Evolutionary conservation across 2,888 invertebrate species (phyloP), one percentile per base, ranked within the genome.

Genomic region (Monopis laevigella): DNA sequence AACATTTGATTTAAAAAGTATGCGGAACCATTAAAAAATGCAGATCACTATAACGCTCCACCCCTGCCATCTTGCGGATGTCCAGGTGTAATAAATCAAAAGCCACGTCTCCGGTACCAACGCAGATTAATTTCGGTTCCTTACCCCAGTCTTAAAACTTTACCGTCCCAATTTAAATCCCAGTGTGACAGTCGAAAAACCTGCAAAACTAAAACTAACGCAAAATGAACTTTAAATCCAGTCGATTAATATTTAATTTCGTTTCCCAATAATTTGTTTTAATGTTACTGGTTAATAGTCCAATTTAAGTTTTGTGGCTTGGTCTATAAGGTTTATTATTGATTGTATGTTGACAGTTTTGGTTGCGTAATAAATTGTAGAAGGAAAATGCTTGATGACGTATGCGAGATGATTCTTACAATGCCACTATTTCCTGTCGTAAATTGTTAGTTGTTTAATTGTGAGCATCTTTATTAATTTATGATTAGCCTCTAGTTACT

Each of bases 61-160:
- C 29, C n/a, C 29, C 12, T n/a, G 29, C 4, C 19, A 36, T 36
- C 36, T 36, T 5, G 19, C 36, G 49, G 51, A 52, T 49, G 49
- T 49, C 51, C 54, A 54, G 54, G 52, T 54, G 55, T 48, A 49
- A 55, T 55, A 53, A 57, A 55, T 55, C 55, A 53, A 47, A 34
- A 11, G 12, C 42, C 45, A 43, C 43, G 39, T 44, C 28, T 41
- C 44, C 44, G 35, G 39, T 12, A 38, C 42, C n/a, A n/a, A 41
- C 19, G 42, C 40, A 42, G 45, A 48, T 40, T 48, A 49, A 47
- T 51, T 48, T 45, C 47, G 46, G 48, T 47, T 44, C 13, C 42
- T 44, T 43, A 39, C 27, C 45, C 40, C 45, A 46, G 46, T 48
- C 47, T 52, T 54, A 51, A 52, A 56, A 56, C 54, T 55, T 56